Evolutionary conservation across 2,888 invertebrate species (phyloP).

Genomic region (Nipponacmea schrenckii): DNA sequence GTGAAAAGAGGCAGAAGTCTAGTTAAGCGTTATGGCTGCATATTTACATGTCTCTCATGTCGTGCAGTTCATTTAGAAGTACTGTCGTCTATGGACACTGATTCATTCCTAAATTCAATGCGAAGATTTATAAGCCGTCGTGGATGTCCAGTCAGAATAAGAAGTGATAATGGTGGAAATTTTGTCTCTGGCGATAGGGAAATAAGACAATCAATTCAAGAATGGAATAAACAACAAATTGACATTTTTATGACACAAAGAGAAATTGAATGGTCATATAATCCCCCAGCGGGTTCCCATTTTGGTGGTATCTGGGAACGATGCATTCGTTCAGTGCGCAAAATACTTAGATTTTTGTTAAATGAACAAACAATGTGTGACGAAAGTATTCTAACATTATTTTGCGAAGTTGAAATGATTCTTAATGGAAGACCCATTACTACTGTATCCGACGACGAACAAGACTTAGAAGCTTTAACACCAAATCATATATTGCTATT

Average conservation of each 20-base stretch:
- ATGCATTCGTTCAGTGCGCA: slow-evolving; percentile 26
- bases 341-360: slow-evolving; percentile 19
- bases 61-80: slow-evolving; percentile 28
- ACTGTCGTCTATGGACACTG: slow-evolving; percentile 19
- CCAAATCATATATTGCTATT: slow-evolving; percentile 28
- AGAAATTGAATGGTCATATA: slow-evolving; percentile 28
- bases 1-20: slow-evolving; percentile 22
- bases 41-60: slow-evolving; percentile 25
- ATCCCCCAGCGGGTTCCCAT: slow-evolving; percentile 29
- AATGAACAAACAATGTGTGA: slow-evolving; percentile 20
- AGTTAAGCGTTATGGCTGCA: slow-evolving; percentile 26
- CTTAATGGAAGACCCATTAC: slow-evolving; percentile 29
- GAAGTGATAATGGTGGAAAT: slow-evolving; percentile 28
- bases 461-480: slow-evolving; percentile 23
- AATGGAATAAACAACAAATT: slow-evolving; percentile 22
- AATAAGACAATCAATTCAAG: neutral
- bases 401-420: slow-evolving; percentile 29
- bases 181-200: slow-evolving; percentile 12
- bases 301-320: slow-evolving; percentile 35
- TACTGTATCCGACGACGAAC: slow-evolving; percentile 11
- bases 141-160: slow-evolving; percentile 9
- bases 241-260: slow-evolving; percentile 19
- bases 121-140: slow-evolving; percentile 22
- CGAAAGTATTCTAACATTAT: slow-evolving; percentile 23
- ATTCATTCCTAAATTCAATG: slow-evolving; percentile 20